Evolutionary conservation across 2,888 invertebrate genomes (phyloP).

Genomic region (Bembecia ichneumoniformis): DNA sequence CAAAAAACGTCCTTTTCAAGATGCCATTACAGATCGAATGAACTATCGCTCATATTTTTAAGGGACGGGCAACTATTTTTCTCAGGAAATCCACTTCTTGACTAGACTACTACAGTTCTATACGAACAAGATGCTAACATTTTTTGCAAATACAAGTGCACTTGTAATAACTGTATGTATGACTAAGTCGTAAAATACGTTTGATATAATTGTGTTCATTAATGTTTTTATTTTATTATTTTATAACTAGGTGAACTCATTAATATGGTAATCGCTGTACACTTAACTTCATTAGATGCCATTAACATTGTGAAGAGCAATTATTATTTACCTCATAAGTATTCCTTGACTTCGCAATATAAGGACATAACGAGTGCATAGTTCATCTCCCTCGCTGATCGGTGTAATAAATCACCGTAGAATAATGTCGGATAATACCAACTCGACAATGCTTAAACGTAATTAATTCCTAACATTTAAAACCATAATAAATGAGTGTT

Average conservation of each 20-base stretch:
- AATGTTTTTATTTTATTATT: background rate
- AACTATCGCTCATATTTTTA: too few relatives aligned
- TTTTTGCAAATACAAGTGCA: too few relatives aligned
- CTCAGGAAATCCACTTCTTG: too few relatives aligned
- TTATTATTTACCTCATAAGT: conserved; percentile 21
- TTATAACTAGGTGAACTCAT: background rate
- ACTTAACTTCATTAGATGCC: conserved; percentile 11
- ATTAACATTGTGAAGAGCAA: conserved; percentile 18
- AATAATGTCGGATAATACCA: too few relatives aligned
- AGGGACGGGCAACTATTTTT: too few relatives aligned
- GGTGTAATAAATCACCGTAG: background rate
- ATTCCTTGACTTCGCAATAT: background rate
- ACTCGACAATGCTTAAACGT: too few relatives aligned
- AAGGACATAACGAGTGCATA: background rate
- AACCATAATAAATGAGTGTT: too few relatives aligned
- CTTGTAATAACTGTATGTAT: background rate
- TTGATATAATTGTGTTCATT: background rate
- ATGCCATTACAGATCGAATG: too few relatives aligned
- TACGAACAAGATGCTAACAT: too few relatives aligned
- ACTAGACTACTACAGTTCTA: too few relatives aligned
- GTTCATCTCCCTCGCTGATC: background rate
- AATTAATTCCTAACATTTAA: too few relatives aligned
- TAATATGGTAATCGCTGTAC: background rate
- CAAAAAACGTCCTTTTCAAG: too few relatives aligned
- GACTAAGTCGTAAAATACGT: background rate